Evolutionary conservation across 1,140 invertebrate species (phyloP).

Genomic region (Manduca sexta): DNA sequence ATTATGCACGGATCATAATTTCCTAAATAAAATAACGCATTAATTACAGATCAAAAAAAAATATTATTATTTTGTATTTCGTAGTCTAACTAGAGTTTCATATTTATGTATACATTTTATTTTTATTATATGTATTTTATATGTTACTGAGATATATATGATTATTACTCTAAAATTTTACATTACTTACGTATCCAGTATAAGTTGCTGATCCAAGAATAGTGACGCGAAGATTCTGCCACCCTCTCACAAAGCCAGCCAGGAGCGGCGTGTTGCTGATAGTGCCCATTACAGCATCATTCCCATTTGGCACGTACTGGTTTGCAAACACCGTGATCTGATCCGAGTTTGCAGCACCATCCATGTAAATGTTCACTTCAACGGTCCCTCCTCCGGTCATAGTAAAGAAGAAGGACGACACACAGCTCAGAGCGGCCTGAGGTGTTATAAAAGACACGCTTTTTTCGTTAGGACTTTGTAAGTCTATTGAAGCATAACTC

Average conservation of each 20-base stretch:
- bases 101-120: too few relatives aligned
- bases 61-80: too few relatives aligned
- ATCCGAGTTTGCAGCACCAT: constrained; percentile 1
- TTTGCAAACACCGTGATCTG: constrained; percentile 2
- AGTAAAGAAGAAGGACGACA: constrained; percentile 14
- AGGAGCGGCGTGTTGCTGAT: neutral
- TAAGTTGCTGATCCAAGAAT: constrained; percentile 3
- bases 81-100: too few relatives aligned
- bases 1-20: too few relatives aligned
- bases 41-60: too few relatives aligned
- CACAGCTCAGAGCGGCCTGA: constrained; percentile 10
- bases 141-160: too few relatives aligned
- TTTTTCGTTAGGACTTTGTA: constrained; percentile 1
- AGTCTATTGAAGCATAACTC: neutral
- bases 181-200: constrained; percentile 22
- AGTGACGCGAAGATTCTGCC: constrained; percentile 3
- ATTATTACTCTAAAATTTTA: too few relatives aligned
- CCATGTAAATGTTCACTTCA: constrained; percentile 21
- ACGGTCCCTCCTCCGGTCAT: constrained; percentile 13
- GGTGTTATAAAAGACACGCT: constrained; percentile 15
- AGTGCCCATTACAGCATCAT: constrained; percentile 1
- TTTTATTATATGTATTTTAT: too few relatives aligned
- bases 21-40: too few relatives aligned
- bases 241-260: constrained; percentile 1
- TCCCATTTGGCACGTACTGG: neutral